Base-by-base conservation (phyloP, 2,113 vertebrate species). In the Uropsilus gracilis region DNA sequence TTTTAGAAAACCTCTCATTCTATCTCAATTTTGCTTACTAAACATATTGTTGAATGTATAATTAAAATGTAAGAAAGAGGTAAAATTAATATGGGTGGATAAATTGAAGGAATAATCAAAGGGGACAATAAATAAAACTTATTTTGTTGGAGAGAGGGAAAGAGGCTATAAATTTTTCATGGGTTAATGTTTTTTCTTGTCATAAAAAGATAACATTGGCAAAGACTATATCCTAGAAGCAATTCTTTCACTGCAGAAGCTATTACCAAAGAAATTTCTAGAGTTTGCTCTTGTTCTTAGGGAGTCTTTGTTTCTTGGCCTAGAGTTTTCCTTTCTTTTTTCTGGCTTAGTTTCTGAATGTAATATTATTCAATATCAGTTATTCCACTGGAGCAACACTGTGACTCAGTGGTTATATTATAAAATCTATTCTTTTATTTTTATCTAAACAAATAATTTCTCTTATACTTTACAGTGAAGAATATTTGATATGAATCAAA, bases 131-230 rank as follows among this genome's bases (percentile, higher is more conserved):
- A 77, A 82, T 71, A 68, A 69, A 42, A 55, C 2, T 34, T 57
- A 22, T 12, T 78, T 93, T 81, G 24, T 71, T 82, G 83, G 14
- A 34, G 57, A 16, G 90, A 85, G 30, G 20, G 18, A 66, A 7
- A 18, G 26, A 64, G 1, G 2, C 11, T 28, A 17, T 68, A 30
- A 37, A 64, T 86, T 81, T 82, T 86, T 94, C 46, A 72, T 59
- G 39, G 76, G 18, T 71, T 92, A 90, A 64, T 59, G 30, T 86
- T 94, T 96, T 89, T 55, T 83, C 34, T 78, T 93, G 87, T 95
- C 50, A 90, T n/a, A 59, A 78, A 82, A 39, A 75, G 42, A 76
- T 59, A 76, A 59, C 77, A 10, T 85, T 69, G 9, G 37, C 63
- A 89, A 92, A 64, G 22, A 88, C 32, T 30, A 46, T 39, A 50